These are phyloP conservation scores for Dolichoris vasculosae DNA, from an alignment of 1,140 invertebrate genomes.

Conservation along the genomic window DNA sequence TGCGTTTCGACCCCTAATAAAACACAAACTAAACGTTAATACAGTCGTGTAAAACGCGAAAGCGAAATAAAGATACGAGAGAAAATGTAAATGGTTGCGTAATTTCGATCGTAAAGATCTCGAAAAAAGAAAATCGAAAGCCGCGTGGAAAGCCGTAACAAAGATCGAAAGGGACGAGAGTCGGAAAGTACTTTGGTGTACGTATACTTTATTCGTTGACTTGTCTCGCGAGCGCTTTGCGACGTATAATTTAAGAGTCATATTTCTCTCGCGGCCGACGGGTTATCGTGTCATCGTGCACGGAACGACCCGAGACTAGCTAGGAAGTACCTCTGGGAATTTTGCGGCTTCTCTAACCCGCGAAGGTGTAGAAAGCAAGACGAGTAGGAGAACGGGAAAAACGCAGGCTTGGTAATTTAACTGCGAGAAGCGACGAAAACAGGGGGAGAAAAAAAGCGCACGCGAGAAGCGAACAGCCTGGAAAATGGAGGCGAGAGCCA, in stretches of 20 bases:
- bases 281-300: conserved; percentile 50
- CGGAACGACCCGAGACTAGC: neutral
- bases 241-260: conserved; percentile 52
- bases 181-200: neutral
- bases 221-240: conserved; percentile 44
- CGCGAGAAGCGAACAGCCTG: conserved; percentile 13
- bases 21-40: conserved; percentile 11
- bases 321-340: conserved; percentile 24
- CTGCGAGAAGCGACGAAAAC: neutral
- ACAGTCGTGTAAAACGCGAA: neutral
- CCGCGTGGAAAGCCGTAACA: neutral
- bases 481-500: conserved; percentile 8
- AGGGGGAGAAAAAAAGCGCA: neutral
- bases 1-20: conserved; percentile 16
- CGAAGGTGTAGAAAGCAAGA: neutral
- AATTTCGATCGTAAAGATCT: conserved; percentile 29
- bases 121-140: conserved; percentile 31
- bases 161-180: conserved; percentile 1
- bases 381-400: neutral
- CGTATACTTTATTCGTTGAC: conserved; percentile 49
- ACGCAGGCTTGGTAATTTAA: conserved; percentile 25
- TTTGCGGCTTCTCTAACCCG: conserved; percentile 13
- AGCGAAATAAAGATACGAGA: neutral
- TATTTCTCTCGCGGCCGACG: conserved; percentile 46
- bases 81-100: neutral